Evolutionary conservation across 2,888 invertebrate genomes (phyloP), one percentile per base, ranked within the genome.

Genomic region (Operophtera brumata): DNA sequence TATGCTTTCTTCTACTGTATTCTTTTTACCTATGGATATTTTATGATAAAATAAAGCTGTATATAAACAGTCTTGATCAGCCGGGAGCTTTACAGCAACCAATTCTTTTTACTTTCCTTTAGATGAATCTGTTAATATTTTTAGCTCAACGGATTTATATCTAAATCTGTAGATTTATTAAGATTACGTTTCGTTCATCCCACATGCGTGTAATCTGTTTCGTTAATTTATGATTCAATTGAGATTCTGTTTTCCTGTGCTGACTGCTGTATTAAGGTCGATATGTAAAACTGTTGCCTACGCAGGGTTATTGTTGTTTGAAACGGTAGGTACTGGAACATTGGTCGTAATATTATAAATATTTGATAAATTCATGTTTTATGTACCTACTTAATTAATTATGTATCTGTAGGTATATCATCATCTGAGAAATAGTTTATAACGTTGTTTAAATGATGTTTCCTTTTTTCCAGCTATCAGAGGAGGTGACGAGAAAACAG

Each of bases 401-500:
- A n/a, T n/a, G n/a, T n/a, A n/a, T n/a, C n/a, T n/a, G n/a, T n/a
- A n/a, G n/a, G n/a, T n/a, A 20, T 20, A 20, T 20, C 20, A 20
- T 3, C 20, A 20, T 20, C 20, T 20, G 20, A 20, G 20, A 2
- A 3, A 20, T 20, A 3, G 20, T 3, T 20, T 20, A 3, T 20
- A 20, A 20, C 20, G 12, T 25, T 46, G 25, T 36, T 40, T 13
- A 14, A 11, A 13, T 13, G 9, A 8, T 35, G 45, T 67, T 65
- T 68, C 65, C 67, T 80, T 81, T 75, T 81, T 91, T 91, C 20
- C 92, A 97, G 97, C 89, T 97, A 54, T 94, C 96, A 47, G 98
- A 98, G 73, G 96, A 96, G 74, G 96, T 98, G 34, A 91, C 93
- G 62, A 93, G 96, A 70, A 96, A 96, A 77, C 96, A 97, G 84